Evolutionary conservation across 2,113 vertebrate genomes (phyloP), one percentile per base, ranked within the genome.

Genomic region (Atrichornis clamosus): DNA sequence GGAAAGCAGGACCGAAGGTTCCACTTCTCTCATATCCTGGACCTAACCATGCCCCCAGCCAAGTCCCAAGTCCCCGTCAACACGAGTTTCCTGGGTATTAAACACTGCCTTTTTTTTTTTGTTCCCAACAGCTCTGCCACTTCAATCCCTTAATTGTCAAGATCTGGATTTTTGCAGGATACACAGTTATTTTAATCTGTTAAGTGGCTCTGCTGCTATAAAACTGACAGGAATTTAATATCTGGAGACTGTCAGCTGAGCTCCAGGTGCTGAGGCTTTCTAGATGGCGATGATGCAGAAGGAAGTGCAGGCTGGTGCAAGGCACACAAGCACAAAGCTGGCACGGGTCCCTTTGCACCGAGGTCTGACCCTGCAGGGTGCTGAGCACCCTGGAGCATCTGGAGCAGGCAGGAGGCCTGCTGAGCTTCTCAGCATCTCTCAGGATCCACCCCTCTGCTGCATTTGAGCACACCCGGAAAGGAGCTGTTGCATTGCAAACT

Each of bases 161-260:
- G 81, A 91, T 93, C 49, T 81, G 85, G 87, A 87, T 95, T 97
- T 97, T 63, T 93, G 90, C 85, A 95, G 81, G 70, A 86, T 84
- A 90, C 87, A 80, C 77, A 87, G 78, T 91, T 96, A 88, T 91
- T 96, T 94, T 97, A 96, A 97, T 95, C 93, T 96, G 95, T 89
- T 97, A 97, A 97, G 96, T 93, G 91, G 78, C 64, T 95, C 90
- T 82, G 83, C 85, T 91, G 94, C 93, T 92, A 46, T 83, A 92
- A 95, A 95, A 96, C 79, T 88, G 84, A 92, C 76, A 92, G 59
- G 59, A 91, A 94, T 92, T 82, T 97, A 96, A 50, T 88, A 91
- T 77, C 89, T 90, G 86, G 92, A 94, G 69, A 83, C 87, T 77
- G 91, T 90, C 86, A 90, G 69, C 88, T 96, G 93, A 95, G 88